Conservation (phyloP, 2,113 vertebrate species). For the Atlantisia rogersi region DNA sequence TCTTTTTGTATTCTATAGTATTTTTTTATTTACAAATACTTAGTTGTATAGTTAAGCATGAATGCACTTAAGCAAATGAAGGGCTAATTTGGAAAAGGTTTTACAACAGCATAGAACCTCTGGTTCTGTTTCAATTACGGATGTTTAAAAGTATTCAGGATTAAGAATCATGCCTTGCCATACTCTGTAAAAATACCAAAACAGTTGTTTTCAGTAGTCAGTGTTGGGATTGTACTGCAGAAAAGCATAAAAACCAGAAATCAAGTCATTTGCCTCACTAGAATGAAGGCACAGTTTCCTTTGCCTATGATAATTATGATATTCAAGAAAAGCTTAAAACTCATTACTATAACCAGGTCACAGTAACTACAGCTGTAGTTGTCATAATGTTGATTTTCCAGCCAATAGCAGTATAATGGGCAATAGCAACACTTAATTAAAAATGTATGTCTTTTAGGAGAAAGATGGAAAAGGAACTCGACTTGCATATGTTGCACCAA, state of each 20-base stretch:
- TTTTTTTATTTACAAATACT: neutral
- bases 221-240: neutral
- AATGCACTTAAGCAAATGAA: neutral
- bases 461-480: conserved; percentile 91
- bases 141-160: neutral
- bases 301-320: neutral
- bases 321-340: neutral
- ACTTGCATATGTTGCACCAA: conserved; percentile 93
- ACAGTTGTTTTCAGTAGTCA: neutral
- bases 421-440: neutral
- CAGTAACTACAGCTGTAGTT: neutral
- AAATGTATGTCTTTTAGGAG: conserved; percentile 77
- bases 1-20: neutral
- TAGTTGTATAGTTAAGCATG: neutral
- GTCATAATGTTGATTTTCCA: neutral
- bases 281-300: neutral
- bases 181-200: neutral
- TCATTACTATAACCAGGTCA: neutral
- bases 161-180: neutral
- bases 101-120: neutral
- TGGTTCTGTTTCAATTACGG: neutral
- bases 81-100: neutral
- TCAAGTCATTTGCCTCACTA: neutral
- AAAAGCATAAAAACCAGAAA: neutral
- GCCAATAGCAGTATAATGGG: neutral